A percentile compares a stretch with the other conserved stretches of the same genome.
phyloP scores from a whole-genome alignment of 1,140 invertebrate genomes.

The Brachionus manjavacas region DNA sequence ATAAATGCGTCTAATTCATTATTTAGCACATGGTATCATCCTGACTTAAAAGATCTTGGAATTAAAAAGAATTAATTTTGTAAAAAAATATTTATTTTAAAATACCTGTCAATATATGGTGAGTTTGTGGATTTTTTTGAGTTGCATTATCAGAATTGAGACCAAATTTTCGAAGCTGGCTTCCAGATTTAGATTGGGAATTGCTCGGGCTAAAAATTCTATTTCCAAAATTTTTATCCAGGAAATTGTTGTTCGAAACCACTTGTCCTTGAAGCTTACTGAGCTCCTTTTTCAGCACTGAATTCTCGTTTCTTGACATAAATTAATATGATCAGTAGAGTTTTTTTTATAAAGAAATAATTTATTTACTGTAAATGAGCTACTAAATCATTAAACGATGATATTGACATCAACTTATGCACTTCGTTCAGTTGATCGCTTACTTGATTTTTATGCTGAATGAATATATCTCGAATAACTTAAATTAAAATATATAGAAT shows the following conservation, averaged over 20 bases:
- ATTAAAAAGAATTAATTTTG: background rate
- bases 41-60: conserved; percentile 11
- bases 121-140: background rate
- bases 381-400: conserved; percentile 9
- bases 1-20: background rate
- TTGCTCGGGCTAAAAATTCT: background rate
- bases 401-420: conserved; percentile 25
- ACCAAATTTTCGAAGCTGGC: background rate
- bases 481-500: background rate
- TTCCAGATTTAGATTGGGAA: background rate
- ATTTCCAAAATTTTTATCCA: background rate
- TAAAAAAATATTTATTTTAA: background rate
- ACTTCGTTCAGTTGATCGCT: conserved; percentile 38
- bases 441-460: conserved; percentile 29
- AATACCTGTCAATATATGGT: conserved; percentile 23
- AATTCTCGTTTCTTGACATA: conserved; percentile 8
- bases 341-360: background rate
- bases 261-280: background rate
- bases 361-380: conserved; percentile 34
- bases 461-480: conserved; percentile 21
- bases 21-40: conserved; percentile 37
- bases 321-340: background rate
- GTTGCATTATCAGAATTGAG: background rate
- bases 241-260: background rate
- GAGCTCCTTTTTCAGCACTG: background rate